Evolutionary conservation across 2,888 invertebrate species (phyloP).

Genomic region (Drosophila antonietae): DNA sequence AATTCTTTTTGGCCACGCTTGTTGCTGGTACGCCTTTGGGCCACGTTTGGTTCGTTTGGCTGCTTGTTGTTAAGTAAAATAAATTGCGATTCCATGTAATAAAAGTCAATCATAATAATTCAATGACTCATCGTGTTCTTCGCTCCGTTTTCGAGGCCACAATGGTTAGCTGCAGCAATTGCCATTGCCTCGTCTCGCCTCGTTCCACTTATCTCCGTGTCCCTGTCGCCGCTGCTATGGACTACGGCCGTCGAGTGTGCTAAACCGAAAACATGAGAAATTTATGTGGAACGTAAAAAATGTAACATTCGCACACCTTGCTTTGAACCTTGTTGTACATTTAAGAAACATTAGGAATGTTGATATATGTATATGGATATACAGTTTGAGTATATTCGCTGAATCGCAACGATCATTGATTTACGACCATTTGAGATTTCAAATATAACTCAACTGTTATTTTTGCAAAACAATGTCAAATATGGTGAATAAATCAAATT

Average conservation of each 20-base stretch:
- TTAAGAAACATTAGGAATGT: background rate
- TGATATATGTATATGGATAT: background rate
- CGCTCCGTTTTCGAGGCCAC: constrained; percentile 31
- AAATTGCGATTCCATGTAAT: constrained; percentile 79
- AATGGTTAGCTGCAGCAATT: constrained; percentile 26
- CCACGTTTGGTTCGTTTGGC: constrained; percentile 29
- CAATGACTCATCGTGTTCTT: constrained; percentile 68
- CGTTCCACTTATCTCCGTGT: constrained; percentile 7
- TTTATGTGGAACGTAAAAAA: background rate
- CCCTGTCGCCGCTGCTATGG: constrained; percentile 7
- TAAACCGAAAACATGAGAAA: constrained; percentile 14
- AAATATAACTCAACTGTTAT: background rate
- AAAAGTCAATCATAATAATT: constrained; percentile 81
- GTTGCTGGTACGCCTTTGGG: constrained; percentile 36
- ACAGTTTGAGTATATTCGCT: background rate
- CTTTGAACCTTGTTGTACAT: background rate
- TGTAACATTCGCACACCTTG: background rate
- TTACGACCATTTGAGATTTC: background rate
- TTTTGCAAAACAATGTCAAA: background rate
- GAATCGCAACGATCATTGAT: background rate
- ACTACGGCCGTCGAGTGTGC: constrained; percentile 11
- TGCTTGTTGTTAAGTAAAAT: constrained; percentile 77
- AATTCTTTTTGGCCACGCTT: constrained; percentile 53
- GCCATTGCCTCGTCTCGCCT: background rate
- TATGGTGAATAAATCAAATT: background rate